Percentiles rank a stretch among this genome's conserved stretches.
phyloP scores from a whole-genome alignment of 1,140 invertebrate species.

The Contarinia nasturtii region DNA sequence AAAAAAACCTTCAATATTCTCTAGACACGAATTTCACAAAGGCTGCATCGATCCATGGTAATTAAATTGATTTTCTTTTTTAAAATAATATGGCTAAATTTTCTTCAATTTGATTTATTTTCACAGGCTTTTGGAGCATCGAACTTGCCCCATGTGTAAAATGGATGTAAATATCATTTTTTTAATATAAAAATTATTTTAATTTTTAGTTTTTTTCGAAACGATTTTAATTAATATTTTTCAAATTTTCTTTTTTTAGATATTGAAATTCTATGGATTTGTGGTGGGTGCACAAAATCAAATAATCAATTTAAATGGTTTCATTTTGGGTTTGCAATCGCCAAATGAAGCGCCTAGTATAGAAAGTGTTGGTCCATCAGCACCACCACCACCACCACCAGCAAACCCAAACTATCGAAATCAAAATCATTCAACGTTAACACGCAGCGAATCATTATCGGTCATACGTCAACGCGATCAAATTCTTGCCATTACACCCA shows the following conservation, averaged over 20 bases:
- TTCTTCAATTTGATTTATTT: too few species aligned
- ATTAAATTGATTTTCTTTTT: too few species aligned
- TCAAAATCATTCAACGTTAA: slow-evolving; percentile 4
- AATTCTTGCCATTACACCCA: slow-evolving; percentile 12
- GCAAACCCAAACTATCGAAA: background rate
- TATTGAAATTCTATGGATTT: slow-evolving; percentile 79
- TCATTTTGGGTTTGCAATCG: too few species aligned
- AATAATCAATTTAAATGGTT: background rate
- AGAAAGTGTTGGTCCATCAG: background rate
- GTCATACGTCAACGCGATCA: slow-evolving; percentile 9
- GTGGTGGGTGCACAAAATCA: slow-evolving; percentile 36
- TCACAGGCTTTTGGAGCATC: slow-evolving; percentile 77
- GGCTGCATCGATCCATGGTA: slow-evolving; percentile 87
- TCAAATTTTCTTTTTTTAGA: too few species aligned
- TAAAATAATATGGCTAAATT: too few species aligned
- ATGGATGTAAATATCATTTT: too few species aligned
- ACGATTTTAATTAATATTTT: too few species aligned
- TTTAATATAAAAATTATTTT: too few species aligned
- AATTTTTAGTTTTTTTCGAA: too few species aligned
- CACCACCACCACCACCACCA: background rate
- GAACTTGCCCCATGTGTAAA: slow-evolving; percentile 91
- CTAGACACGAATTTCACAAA: slow-evolving; percentile 89
- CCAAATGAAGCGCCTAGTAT: background rate
- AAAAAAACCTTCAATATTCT: too few species aligned
- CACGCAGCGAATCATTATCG: background rate